Base-by-base conservation (phyloP, 1,140 invertebrate genomes). In the Luehdorfia chinensis region DNA sequence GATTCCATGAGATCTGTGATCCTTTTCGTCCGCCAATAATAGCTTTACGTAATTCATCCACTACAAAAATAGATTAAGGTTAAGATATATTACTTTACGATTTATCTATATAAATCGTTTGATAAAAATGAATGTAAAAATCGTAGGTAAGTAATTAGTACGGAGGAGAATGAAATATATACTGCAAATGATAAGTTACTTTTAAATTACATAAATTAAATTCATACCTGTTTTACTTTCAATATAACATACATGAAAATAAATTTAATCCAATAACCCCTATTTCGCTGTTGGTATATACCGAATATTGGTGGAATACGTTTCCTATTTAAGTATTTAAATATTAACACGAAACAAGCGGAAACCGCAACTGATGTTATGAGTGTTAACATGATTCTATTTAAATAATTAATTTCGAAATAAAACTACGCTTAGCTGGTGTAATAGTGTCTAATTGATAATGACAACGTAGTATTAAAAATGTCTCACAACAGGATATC, bases 241-340 rank as follows among this genome's bases (percentile, higher is more conserved):
- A 89, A 61, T 16, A 85, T 23, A 11, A 62, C 44, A 45, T 78
- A 89, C 70, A 89, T 87, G 51, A 87, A 69, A 5, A 75, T 9
- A 61, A 86, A 87, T 63, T 89, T 89, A 2, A 87, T 50, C 65
- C 68, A 84, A 52, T 80, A 89, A 36, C 72, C 80, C 55, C 80
- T 84, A 56, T 86, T 84, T 41, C 65, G 72, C 50, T 86, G 76
- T 48, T 87, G 84, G 59, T 90, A 90, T 43, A 89, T 68, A 13
- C 88, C 87, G 32, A 89, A 80, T 44, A 89, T 86, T 2, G 87
- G 74, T 1, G 75, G 70, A 32, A 75, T 85, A 33, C 60, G 33
- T 25, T 67, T 63, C 36, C 55, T 68, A 64, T 84, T 81, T 32
- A 81, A 34, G 55, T 68, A 68, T 14, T 55, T 60, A 57, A 78